Evolutionary conservation across 2,113 vertebrate species (phyloP).

Genomic region (Brachyhypopomus occidentalis): DNA sequence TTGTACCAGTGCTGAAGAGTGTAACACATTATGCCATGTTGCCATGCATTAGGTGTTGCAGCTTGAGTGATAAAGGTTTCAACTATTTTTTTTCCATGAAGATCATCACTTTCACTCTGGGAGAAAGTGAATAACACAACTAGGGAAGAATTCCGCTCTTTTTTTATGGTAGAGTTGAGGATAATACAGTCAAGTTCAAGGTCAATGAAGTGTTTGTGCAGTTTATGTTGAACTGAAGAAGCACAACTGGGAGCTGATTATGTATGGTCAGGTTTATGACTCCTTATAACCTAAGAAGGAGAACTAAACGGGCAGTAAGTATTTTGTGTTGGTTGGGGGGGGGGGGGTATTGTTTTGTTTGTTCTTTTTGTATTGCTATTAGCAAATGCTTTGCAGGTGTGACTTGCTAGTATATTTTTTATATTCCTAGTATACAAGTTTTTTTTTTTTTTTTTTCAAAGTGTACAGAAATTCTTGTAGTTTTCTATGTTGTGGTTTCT

Average conservation of each 20-base stretch:
- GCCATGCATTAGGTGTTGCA: neutral
- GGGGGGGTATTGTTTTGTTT: too few species aligned
- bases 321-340: too few species aligned
- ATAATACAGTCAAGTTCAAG: slow-evolving; percentile 12
- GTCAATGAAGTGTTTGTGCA: slow-evolving; percentile 5
- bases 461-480: too few species aligned
- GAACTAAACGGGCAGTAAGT: too few species aligned
- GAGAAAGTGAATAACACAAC: neutral
- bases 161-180: neutral
- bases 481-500: neutral
- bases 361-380: too few species aligned
- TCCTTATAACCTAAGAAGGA: neutral
- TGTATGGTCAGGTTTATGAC: neutral
- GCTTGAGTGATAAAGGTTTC: neutral
- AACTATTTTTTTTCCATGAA: neutral
- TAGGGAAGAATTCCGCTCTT: neutral
- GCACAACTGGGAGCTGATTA: neutral
- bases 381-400: too few species aligned
- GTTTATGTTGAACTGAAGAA: neutral
- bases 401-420: too few species aligned
- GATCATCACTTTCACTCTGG: neutral
- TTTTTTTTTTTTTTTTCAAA: too few species aligned
- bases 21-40: neutral
- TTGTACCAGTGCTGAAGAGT: neutral
- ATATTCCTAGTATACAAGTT: too few species aligned